Base-by-base conservation (phyloP, 2,888 invertebrate genomes). In the Gerris lacustris region DNA sequence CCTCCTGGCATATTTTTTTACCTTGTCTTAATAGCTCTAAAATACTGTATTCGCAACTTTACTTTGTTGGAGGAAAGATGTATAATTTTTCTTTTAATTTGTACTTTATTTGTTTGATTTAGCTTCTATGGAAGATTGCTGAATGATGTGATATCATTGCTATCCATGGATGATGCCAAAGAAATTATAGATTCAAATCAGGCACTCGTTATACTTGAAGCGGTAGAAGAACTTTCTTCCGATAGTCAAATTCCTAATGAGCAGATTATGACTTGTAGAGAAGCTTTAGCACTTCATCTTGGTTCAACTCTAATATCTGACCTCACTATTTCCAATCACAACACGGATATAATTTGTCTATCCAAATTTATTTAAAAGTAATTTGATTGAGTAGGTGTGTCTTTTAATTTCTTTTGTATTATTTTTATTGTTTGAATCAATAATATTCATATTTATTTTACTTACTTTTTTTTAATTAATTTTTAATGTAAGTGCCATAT, bases 31-130 rank as follows among this genome's bases (percentile, higher is more conserved):
- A n/a, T n/a, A n/a, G n/a, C n/a, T n/a, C n/a, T n/a, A n/a, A n/a
- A n/a, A n/a, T n/a, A n/a, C n/a, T n/a, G n/a, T n/a, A n/a, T n/a
- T n/a, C n/a, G n/a, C n/a, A n/a, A n/a, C n/a, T n/a, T n/a, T n/a
- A n/a, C n/a, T n/a, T n/a, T n/a, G n/a, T n/a, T n/a, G n/a, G n/a
- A n/a, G n/a, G n/a, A n/a, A n/a, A n/a, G n/a, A n/a, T n/a, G n/a
- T n/a, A n/a, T n/a, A n/a, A 0, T 55, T 69, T 15, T 0, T 18
- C 64, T 11, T 66, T 71, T 70, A 68, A 44, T 66, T 68, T 69
- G 7, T 69, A 31, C 44, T 55, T 55, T 55, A 55, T 55, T 55
- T 55, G 55, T 55, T 55, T 55, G 31, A 31, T 55, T 15, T 15
- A 55, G 55, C 15, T 55, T 55, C 15, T 55, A 55, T 55, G 55